Conservation (phyloP, 2,797 vertebrate genomes). For the Schizopygopsis pylzovi region DNA sequence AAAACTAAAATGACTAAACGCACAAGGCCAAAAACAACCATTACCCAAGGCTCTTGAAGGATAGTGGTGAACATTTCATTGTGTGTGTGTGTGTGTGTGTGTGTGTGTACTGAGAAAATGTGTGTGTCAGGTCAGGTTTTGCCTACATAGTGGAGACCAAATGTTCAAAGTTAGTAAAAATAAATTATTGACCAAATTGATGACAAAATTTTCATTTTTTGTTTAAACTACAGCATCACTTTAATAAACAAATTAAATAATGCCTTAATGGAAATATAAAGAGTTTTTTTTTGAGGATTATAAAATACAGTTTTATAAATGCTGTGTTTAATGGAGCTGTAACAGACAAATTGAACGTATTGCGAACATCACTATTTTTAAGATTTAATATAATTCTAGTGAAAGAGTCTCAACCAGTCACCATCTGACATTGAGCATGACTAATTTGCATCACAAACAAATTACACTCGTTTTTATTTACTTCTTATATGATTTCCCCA, state of each 20-base stretch:
- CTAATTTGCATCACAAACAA: slow-evolving; percentile 4
- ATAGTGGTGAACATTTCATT: neutral
- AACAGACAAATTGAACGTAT: neutral
- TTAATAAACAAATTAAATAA: neutral
- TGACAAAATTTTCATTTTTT: neutral
- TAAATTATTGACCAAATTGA: neutral
- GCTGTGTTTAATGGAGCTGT: neutral
- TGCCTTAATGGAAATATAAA: neutral
- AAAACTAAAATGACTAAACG: slow-evolving; percentile 3
- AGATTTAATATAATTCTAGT: neutral
- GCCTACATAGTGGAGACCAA: neutral
- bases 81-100: neutral
- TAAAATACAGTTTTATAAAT: neutral
- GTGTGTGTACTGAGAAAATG: neutral
- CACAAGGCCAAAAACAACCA: slow-evolving; percentile 9
- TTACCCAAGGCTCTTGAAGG: neutral
- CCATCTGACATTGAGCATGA: neutral
- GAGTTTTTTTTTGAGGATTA: neutral
- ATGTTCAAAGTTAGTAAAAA: neutral
- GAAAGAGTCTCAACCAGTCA: neutral
- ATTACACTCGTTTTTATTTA: slow-evolving; percentile 36
- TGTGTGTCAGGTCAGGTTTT: neutral
- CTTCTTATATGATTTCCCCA: slow-evolving; percentile 21
- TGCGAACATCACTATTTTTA: neutral
- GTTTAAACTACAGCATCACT: neutral